Conservation (phyloP, 1,140 invertebrate species). For the Drosophila lacertosa region DNA sequence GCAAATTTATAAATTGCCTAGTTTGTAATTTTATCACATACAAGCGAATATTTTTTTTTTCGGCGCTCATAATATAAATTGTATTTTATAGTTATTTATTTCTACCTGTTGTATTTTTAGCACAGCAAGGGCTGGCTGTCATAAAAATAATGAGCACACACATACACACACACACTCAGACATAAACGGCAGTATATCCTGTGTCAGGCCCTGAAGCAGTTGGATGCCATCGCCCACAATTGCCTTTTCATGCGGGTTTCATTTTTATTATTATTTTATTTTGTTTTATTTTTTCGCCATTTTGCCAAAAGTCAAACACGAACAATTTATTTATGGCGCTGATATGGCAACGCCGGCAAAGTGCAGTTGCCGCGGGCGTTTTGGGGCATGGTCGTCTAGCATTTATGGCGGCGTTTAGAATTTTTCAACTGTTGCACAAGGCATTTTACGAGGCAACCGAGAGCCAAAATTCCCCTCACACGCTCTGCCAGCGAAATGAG, state of each 20-base stretch:
- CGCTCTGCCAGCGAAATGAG: slow-evolving; percentile 35
- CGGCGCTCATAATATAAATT: slow-evolving; percentile 14
- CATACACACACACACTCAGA: slow-evolving; percentile 15
- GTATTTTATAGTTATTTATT: slow-evolving; percentile 10
- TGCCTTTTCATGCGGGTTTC: slow-evolving; percentile 13
- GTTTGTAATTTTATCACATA: slow-evolving; percentile 38
- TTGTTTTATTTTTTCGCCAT: slow-evolving; percentile 24
- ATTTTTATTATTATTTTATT: slow-evolving; percentile 28
- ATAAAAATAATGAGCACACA: slow-evolving; percentile 33
- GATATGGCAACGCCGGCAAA: slow-evolving; percentile 51
- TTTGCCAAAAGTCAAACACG: slow-evolving; percentile 51
- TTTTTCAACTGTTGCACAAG: slow-evolving; percentile 69
- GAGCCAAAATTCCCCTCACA: slow-evolving; percentile 16
- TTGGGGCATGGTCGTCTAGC: slow-evolving; percentile 21
- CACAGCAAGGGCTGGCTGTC: slow-evolving; percentile 28
- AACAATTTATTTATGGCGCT: slow-evolving; percentile 66
- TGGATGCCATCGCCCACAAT: slow-evolving; percentile 16
- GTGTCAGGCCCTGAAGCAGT: slow-evolving; percentile 13
- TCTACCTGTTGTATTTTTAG: slow-evolving; percentile 8
- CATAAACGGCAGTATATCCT: neutral
- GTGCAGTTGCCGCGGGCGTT: slow-evolving; percentile 19
- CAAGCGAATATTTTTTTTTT: neutral
- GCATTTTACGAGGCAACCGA: slow-evolving; percentile 48
- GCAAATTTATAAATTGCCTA: slow-evolving; percentile 27
- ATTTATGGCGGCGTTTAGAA: slow-evolving; percentile 48